Conservation (phyloP, 2,113 vertebrate genomes). For the Cryptotis parvus region DNA sequence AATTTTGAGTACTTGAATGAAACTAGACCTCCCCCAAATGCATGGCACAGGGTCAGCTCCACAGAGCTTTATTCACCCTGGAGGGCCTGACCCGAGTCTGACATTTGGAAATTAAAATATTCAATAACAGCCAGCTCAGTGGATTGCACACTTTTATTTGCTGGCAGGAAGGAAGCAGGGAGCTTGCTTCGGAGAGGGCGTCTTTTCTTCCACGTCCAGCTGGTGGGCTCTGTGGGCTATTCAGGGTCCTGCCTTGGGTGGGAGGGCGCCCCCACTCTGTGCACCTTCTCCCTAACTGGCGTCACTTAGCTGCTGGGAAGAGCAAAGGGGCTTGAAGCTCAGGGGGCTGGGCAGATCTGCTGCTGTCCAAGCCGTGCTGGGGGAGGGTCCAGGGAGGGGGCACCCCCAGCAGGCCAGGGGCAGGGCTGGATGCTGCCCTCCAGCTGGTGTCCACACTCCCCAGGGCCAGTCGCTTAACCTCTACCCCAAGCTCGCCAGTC, state of each 20-base stretch:
- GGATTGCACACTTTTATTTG: conserved; percentile 65
- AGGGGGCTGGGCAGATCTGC: not conserved
- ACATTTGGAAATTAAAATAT: conserved; percentile 65
- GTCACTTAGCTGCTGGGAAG: not conserved
- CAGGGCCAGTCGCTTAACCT: conserved; percentile 51
- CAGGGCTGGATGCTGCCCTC: not conserved
- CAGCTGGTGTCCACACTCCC: not conserved
- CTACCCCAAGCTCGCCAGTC: not conserved
- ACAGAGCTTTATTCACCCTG: not conserved
- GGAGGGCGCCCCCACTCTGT: not conserved
- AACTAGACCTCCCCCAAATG: not conserved
- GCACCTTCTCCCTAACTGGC: not conserved
- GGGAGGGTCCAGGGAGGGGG: not conserved
- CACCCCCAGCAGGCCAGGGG: not conserved
- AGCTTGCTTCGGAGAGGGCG: conserved; percentile 43
- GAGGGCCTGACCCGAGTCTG: not conserved
- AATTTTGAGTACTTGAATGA: not conserved
- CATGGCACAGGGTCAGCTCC: not conserved
- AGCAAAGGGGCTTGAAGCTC: not conserved
- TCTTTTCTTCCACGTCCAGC: not conserved
- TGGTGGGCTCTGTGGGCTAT: not conserved
- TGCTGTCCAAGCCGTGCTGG: not conserved
- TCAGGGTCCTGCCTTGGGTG: fast-evolving
- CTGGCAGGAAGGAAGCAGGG: not conserved
- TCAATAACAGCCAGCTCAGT: conserved; percentile 40